Conservation (phyloP, 37 sponge, comb jelly and placozoan species). For the Mnemiopsis leidyi region DNA sequence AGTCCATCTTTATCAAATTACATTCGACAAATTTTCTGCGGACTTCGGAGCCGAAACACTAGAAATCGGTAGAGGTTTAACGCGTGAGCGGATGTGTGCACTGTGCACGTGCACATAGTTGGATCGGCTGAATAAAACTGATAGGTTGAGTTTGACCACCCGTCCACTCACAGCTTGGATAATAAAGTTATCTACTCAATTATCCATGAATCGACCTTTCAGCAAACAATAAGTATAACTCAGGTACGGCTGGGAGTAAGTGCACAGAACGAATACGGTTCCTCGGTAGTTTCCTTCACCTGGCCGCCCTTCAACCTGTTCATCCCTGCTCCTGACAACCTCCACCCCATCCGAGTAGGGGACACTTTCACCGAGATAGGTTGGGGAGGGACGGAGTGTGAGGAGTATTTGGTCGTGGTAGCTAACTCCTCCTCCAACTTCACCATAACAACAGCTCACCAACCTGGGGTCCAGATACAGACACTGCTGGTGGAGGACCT, state of each 20-base stretch:
- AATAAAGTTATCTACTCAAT: no score
- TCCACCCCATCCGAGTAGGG: background rate
- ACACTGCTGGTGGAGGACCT: background rate
- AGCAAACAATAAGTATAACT: background rate
- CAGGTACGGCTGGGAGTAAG: background rate
- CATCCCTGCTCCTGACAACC: background rate
- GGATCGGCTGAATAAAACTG: no score
- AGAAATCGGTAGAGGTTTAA: no score
- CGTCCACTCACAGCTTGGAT: no score
- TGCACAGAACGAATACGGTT: background rate
- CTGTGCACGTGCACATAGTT: no score
- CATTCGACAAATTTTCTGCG: no score
- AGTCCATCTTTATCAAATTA: no score
- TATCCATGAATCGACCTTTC: no score
- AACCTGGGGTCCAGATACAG: background rate
- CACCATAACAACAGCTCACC: background rate
- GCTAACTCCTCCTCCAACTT: background rate
- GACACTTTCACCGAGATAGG: background rate
- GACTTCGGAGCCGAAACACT: no score
- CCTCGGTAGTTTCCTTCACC: background rate
- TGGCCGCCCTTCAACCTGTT: background rate
- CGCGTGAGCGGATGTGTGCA: no score
- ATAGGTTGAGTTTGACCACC: no score
- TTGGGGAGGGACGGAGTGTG: background rate
- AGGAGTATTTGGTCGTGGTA: background rate